phyloP scores from a whole-genome alignment of 2,797 vertebrate species.

The Sciurus carolinensis region DNA sequence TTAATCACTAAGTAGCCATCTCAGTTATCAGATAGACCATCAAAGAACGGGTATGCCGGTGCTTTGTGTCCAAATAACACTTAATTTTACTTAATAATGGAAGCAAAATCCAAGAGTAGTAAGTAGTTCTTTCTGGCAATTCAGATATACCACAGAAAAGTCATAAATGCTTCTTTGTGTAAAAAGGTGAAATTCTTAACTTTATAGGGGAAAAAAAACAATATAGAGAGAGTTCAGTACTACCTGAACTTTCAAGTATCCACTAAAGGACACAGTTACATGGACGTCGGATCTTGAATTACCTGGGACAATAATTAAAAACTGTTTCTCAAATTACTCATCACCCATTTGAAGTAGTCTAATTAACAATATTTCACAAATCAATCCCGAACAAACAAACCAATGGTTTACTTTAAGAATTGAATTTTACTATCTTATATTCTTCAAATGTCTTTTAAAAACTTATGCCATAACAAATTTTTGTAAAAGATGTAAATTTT shows the following conservation, averaged over 20 bases:
- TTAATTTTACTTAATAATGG: not conserved
- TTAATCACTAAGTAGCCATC: not conserved
- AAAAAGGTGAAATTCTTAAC: not conserved
- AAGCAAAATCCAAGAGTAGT: not conserved
- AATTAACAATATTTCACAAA: constrained; percentile 24
- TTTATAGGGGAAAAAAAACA: not conserved
- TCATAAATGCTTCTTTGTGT: not conserved
- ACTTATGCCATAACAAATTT: not conserved
- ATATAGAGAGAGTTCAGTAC: too few species aligned
- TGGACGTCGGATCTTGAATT: not conserved
- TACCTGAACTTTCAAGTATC: not conserved
- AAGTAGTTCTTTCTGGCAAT: not conserved
- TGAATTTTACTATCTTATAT: not conserved
- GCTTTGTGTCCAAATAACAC: not conserved
- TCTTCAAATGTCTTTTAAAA: constrained; percentile 4
- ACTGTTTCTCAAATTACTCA: constrained; percentile 26
- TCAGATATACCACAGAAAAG: not conserved
- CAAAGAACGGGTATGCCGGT: not conserved
- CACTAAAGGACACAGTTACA: not conserved
- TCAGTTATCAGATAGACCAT: not conserved
- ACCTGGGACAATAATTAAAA: not conserved
- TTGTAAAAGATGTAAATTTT: constrained; percentile 3
- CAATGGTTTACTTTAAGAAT: not conserved
- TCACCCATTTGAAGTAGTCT: not conserved
- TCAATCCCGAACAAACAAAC: not conserved